These are phyloP conservation scores for Macroglossus sobrinus DNA, from an alignment of 2,113 vertebrate genomes.

Conservation along the genomic window DNA sequence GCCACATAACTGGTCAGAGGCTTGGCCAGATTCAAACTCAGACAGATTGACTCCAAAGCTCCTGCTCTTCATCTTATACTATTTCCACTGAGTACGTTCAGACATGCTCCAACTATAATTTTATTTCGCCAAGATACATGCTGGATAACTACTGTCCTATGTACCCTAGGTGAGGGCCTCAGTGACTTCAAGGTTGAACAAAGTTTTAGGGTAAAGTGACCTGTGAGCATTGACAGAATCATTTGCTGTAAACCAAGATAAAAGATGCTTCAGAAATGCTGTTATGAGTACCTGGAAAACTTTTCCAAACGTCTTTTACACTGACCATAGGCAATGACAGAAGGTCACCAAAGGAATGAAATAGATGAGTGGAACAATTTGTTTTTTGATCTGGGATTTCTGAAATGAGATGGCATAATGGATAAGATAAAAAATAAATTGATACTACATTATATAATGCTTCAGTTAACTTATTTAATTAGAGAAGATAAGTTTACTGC, in stretches of 20 bases:
- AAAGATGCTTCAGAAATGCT: slow-evolving; percentile 19
- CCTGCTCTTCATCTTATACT: neutral
- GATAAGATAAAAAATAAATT: neutral
- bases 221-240: neutral
- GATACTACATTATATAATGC: neutral
- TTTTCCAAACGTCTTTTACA: neutral
- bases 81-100: neutral
- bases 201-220: neutral
- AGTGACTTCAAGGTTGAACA: neutral
- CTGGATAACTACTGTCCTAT: neutral
- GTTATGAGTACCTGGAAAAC: neutral
- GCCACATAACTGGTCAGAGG: neutral
- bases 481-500: slow-evolving; percentile 22
- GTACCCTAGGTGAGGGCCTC: neutral
- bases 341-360: neutral
- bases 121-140: neutral
- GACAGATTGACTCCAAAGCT: neutral
- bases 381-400: neutral
- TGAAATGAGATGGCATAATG: neutral
- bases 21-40: neutral
- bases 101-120: neutral
- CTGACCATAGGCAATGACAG: neutral
- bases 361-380: neutral
- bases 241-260: neutral
- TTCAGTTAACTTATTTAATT: slow-evolving; percentile 23